A percentile compares a stretch with the other conserved stretches of the same genome.
These are phyloP conservation scores for Burhinus bistriatus DNA, from an alignment of 2,113 vertebrate genomes.

Conservation along the genomic window DNA sequence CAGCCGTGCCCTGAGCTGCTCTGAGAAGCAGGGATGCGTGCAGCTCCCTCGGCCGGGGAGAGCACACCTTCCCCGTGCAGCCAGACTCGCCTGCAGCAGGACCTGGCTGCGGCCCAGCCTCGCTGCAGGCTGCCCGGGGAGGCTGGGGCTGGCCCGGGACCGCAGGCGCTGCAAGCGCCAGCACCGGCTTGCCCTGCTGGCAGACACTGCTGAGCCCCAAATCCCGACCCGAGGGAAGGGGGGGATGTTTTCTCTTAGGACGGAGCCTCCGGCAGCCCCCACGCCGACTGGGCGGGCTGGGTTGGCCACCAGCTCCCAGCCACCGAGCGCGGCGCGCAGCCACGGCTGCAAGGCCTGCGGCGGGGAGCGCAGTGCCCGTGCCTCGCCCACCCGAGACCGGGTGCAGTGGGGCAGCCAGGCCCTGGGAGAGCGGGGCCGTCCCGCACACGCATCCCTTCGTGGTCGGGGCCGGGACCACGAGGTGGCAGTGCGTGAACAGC, in stretches of 20 bases:
- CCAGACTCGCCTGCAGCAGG: neutral
- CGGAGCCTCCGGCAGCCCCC: neutral
- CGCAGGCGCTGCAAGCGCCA: neutral
- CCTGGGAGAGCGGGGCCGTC: accelerated
- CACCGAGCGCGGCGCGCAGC: no score
- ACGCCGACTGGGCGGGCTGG: neutral
- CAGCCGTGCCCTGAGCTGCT: neutral
- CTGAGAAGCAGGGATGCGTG: neutral
- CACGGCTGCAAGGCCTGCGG: accelerated
- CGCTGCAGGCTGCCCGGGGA: neutral
- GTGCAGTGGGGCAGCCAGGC: accelerated
- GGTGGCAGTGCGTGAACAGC: neutral
- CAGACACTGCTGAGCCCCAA: neutral
- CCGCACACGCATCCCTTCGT: accelerated
- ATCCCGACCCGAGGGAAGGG: neutral
- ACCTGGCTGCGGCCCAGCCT: neutral
- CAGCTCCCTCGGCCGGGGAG: neutral
- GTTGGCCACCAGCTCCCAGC: neutral
- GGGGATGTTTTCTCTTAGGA: neutral
- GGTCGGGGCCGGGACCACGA: neutral
- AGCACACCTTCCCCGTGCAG: neutral
- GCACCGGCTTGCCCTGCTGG: neutral
- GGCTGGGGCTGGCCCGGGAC: neutral
- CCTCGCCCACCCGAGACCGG: neutral
- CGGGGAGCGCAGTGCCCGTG: accelerated